Base-by-base conservation (phyloP, 1,140 invertebrate genomes). In the Chionoecetes opilio region DNA sequence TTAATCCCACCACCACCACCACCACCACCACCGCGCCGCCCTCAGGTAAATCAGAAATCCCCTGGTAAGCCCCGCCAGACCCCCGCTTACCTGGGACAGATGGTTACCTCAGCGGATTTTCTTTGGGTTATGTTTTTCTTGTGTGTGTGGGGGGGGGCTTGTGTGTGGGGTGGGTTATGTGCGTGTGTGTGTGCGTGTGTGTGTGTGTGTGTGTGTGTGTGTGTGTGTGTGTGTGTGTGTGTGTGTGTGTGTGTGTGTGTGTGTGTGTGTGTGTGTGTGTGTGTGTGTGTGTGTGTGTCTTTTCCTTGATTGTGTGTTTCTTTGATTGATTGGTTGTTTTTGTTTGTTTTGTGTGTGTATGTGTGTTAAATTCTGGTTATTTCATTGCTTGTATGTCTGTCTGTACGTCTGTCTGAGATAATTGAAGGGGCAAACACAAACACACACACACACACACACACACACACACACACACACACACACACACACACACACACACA, bases 211-310 rank as follows among this genome's bases (percentile, higher is more conserved):
- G 46, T 53, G 46, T 53, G 46, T 53, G 46, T 53, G 46, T 53
- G 32, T 84, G 82, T 84, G 82, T 31, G 32, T 31, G 82, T 84
- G 82, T 84, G 82, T 84, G 32, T 84, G 32, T 84, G 32, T 84
- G 82, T 84, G 32, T 84, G 32, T 84, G 82, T 84, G 29, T 84
- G 82, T 84, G 82, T 84, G 32, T 84, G 82, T 84, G 32, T 84
- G 32, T 31, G 32, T 84, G 82, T n/a, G 31, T 84, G 31, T n/a
- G 82, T 84, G 31, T 84, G 82, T 84, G 31, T 84, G 31, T 84
- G 82, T 84, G 82, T 32, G 31, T 84, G 82, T 84, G 82, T 84
- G 82, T n/a, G 31, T 32, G 82, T 84, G 82, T 84, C 5, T 84
- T 5, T 84, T 31, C 8, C 21, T 8, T 31, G 29, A 8, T 1